Base-by-base conservation (phyloP, 2,113 vertebrate species). In the Forbesichthys agassizii region DNA sequence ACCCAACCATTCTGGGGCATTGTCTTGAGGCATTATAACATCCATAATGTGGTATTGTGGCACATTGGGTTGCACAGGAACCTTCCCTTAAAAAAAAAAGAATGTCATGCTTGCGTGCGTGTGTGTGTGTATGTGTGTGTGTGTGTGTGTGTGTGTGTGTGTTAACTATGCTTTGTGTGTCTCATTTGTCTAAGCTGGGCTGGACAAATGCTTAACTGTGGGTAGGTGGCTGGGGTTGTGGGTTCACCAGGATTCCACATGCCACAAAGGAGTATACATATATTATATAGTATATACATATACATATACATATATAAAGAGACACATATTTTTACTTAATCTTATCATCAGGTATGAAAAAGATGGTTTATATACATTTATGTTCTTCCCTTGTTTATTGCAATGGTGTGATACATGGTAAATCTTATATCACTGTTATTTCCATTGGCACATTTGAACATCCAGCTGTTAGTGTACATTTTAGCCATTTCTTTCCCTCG, bases 111-210 rank as follows among this genome's bases (percentile, higher is more conserved):
- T 58, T 85, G 33, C 56, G n/a, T n/a, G n/a, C n/a, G n/a, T n/a
- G n/a, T n/a, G n/a, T n/a, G n/a, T n/a, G n/a, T n/a, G 59, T 58
- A 27, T 18, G 69, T 65, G 47, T n/a, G 61, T 10, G 48, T 70
- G 63, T 52, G 67, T 66, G 68, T 58, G 54, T 69, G 66, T 69
- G 56, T 79, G 33, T 68, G 62, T 60, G 33, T 0, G 51, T 52
- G 68, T 71, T 42, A 54, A 55, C 51, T 64, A 66, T 62, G 49
- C 53, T 33, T 20, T n/a, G 71, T 66, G 54, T 56, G 54, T 85
- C 56, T 62, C 51, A 54, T 88, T 87, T 91, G 91, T 92, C 91
- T 84, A 84, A 92, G 92, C 91, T 92, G 92, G 92, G 89, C 91
- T 91, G 85, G 91, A 90, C 85, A 68, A 62, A 82, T 65, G 69